Conservation (phyloP, 2,888 invertebrate species). For the Sphinx pinastri region DNA sequence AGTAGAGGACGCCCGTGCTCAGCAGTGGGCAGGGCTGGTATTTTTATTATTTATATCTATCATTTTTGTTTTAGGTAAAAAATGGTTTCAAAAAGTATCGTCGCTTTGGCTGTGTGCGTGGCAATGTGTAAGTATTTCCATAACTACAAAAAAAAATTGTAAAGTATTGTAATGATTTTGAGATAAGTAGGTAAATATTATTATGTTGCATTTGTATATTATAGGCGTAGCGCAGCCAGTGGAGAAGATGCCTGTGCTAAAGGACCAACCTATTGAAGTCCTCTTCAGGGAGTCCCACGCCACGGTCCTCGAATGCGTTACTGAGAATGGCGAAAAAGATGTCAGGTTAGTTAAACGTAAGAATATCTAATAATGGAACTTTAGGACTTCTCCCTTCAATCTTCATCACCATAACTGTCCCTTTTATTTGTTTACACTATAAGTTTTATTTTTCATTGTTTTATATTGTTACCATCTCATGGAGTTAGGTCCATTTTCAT, state of each 20-base stretch:
- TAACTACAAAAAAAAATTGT: too few species aligned
- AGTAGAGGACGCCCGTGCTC: too few species aligned
- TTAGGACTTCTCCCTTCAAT: background rate
- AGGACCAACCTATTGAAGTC: conserved; percentile 52
- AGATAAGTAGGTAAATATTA: background rate
- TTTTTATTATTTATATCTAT: too few species aligned
- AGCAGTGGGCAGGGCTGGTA: too few species aligned
- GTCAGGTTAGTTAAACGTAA: conserved; percentile 46
- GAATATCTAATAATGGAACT: conserved; percentile 33
- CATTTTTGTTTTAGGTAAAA: conserved; percentile 16
- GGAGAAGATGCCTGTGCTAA: conserved; percentile 50
- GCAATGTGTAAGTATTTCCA: conserved; percentile 42
- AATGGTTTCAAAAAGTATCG: conserved; percentile 39
- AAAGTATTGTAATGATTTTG: background rate
- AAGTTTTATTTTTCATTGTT: too few species aligned
- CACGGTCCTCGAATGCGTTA: conserved; percentile 53
- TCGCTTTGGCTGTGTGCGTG: conserved; percentile 43
- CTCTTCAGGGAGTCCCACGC: conserved; percentile 54
- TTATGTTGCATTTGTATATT: background rate
- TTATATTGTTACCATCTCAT: too few species aligned
- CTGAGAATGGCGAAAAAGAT: conserved; percentile 46
- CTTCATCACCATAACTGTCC: background rate
- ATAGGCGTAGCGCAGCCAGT: conserved; percentile 48
- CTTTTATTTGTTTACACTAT: too few species aligned
- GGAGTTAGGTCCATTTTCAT: too few species aligned